Conservation (phyloP, 2,888 invertebrate genomes). For the Stenurella melanura region DNA sequence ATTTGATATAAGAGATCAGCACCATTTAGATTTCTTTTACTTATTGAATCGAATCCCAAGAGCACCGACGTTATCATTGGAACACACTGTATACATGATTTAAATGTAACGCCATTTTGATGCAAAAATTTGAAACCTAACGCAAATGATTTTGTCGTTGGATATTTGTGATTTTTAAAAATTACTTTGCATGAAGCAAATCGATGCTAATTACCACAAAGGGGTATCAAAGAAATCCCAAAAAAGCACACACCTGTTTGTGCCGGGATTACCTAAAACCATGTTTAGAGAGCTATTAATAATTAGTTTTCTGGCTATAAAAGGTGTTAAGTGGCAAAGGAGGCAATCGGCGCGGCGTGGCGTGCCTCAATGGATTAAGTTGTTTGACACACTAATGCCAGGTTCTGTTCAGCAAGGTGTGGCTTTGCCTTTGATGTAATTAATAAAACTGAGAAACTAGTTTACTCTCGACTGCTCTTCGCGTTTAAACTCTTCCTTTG, state of each 20-base stretch:
- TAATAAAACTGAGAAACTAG: constrained; percentile 48
- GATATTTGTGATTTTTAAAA: not conserved
- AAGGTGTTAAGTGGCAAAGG: constrained; percentile 40
- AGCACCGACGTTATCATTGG: too few species aligned
- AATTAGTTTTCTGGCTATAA: constrained; percentile 39
- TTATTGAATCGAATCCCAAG: too few species aligned
- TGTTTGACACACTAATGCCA: constrained; percentile 46
- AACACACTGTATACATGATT: too few species aligned
- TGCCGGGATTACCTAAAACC: constrained; percentile 25
- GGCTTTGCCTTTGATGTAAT: constrained; percentile 48
- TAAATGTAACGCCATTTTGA: too few species aligned
- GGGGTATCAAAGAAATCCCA: not conserved
- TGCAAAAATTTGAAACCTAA: too few species aligned
- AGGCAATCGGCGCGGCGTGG: constrained; percentile 35
- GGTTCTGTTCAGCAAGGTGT: constrained; percentile 49
- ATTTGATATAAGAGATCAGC: too few species aligned
- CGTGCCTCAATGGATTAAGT: constrained; percentile 34
- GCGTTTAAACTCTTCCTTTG: constrained; percentile 29
- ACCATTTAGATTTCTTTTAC: too few species aligned
- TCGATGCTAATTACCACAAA: constrained; percentile 19
- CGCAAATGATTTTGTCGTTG: not conserved
- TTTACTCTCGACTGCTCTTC: constrained; percentile 41
- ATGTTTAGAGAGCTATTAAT: constrained; percentile 24
- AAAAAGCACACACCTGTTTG: constrained; percentile 23
- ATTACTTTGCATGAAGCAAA: not conserved